Evolutionary conservation across 2,888 invertebrate species (phyloP).

Genomic region (Conus canariensis): DNA sequence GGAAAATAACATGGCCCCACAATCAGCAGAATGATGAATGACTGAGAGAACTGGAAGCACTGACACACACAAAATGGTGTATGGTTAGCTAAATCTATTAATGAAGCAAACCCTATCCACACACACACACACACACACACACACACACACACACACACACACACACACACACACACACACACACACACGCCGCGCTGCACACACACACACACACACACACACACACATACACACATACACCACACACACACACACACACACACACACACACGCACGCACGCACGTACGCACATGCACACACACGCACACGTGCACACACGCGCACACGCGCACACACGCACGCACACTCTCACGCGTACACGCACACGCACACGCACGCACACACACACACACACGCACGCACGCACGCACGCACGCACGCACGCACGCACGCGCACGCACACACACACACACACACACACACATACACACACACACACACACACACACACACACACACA

Average conservation of each 20-base stretch:
- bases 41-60: no score
- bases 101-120: background rate
- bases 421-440: background rate
- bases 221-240: background rate
- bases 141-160: background rate
- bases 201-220: background rate
- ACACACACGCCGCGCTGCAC: background rate
- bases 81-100: no score
- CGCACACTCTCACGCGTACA: background rate
- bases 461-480: background rate
- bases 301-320: background rate
- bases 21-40: no score
- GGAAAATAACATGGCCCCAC: no score
- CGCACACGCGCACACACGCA: background rate
- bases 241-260: constrained; percentile 18
- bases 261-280: background rate
- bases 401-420: background rate
- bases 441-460: constrained; percentile 1
- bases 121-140: constrained; percentile 1
- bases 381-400: constrained; percentile 13
- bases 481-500: background rate
- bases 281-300: background rate
- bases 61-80: background rate
- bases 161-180: background rate
- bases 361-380: background rate